A percentile compares a stretch with the other conserved stretches of the same genome.
Evolutionary conservation across 2,797 vertebrate genomes (phyloP).

Genomic region (Trichosurus vulpecula): DNA sequence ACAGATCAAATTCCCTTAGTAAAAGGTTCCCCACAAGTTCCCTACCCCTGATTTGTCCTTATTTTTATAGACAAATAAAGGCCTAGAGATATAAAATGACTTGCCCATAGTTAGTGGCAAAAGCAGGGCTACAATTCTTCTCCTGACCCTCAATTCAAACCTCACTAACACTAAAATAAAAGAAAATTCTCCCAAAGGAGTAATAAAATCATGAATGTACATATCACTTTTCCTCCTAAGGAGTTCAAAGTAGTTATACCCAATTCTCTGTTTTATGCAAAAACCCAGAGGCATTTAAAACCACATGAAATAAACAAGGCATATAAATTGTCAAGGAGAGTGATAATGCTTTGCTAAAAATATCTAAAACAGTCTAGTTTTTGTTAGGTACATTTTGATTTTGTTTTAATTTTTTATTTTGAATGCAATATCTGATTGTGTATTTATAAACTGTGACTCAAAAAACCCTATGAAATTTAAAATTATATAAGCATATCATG

Average conservation of each 20-base stretch:
- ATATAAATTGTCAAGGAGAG: neutral
- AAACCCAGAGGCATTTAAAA: neutral
- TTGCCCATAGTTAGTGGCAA: neutral
- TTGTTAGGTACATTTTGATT: neutral
- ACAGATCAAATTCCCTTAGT: too few species aligned
- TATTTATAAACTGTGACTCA: neutral
- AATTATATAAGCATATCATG: neutral
- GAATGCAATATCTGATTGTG: neutral
- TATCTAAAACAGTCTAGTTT: neutral
- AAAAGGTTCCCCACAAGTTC: too few species aligned
- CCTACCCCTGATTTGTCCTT: neutral
- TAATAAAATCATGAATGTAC: neutral
- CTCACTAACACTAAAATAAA: neutral
- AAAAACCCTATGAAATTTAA: neutral
- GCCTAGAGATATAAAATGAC: neutral
- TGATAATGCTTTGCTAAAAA: neutral
- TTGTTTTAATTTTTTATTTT: neutral
- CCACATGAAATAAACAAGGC: neutral
- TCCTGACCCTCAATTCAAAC: neutral
- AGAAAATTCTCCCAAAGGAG: neutral
- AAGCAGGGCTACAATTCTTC: neutral
- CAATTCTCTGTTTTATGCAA: neutral
- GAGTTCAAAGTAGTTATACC: neutral
- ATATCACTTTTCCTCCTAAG: neutral
- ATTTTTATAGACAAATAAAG: neutral